Conservation (phyloP, 2,797 vertebrate genomes). For the Ceryle rudis region DNA sequence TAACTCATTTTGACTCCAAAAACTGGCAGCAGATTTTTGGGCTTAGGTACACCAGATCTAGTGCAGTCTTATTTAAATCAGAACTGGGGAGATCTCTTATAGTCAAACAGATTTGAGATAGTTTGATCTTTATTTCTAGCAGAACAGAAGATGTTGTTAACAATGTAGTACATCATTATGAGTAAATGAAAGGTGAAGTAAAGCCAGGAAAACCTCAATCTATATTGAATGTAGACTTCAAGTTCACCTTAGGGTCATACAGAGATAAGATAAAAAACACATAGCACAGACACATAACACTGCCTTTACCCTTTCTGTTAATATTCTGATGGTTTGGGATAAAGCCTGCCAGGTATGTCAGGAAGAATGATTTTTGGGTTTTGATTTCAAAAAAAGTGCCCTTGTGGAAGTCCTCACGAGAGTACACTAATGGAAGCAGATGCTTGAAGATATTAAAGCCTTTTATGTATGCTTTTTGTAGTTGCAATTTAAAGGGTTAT, state of each 20-base stretch:
- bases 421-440: not conserved
- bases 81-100: not conserved
- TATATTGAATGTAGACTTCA: not conserved
- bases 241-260: constrained; percentile 29
- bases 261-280: not conserved
- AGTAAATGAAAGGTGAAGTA: constrained; percentile 15
- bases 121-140: not conserved
- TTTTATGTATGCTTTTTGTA: not conserved
- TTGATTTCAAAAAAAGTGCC: constrained; percentile 53
- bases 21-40: not conserved
- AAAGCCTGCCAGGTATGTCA: not conserved
- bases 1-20: not conserved
- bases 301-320: constrained; percentile 22
- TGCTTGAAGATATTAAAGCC: not conserved
- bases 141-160: not conserved
- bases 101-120: not conserved
- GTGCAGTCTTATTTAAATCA: not conserved
- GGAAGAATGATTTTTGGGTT: constrained; percentile 6
- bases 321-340: constrained; percentile 18
- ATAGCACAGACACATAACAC: not conserved
- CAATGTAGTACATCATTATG: not conserved
- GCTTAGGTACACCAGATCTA: not conserved
- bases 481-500: not conserved
- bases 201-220: not conserved
- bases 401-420: not conserved